Base-by-base conservation (phyloP, 1,140 invertebrate genomes). In the Lordiphosa mommai region DNA sequence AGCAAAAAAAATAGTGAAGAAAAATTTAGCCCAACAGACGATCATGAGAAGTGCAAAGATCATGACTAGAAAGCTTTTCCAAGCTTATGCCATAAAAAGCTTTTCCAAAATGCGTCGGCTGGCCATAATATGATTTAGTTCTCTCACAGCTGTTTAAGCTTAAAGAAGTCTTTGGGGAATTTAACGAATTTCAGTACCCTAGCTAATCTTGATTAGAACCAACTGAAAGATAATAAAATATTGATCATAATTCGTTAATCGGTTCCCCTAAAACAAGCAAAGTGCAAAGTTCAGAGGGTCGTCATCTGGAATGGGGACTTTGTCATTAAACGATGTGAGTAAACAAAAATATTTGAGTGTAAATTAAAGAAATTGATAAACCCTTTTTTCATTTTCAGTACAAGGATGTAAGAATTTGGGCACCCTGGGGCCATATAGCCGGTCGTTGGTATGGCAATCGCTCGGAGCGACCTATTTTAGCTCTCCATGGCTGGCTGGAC, bases 401-500 rank as follows among this genome's bases (percentile, higher is more conserved):
- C 2, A 90, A 91, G 74, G 92, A 93, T 88, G 88, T 94, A 10
- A 66, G 89, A 56, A 93, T 94, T 32, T 90, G 91, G 27, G 90
- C 92, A 2, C 91, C 91, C 41, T 94, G 91, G 91, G 94, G 94
- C 1, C 89, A 92, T 51, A 68, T 95, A 9, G 88, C 91, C 4
- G 93, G 91, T 58, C 94, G 94, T 86, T 89, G 92, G 87, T 94
- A 93, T 92, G 93, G 93, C 3, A 90, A 90, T 13, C 89, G 89
- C 7, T 74, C 91, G 29, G 89, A 90, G 1, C 88, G 91, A 17
- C 94, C 94, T 0, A 92, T 95, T 20, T 69, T 95, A 13, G 91
- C 92, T 0, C 55, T 95, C 8, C 94, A 96, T 79, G 94, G 94
- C 1, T 95, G 93, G 93, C 90, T 92, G 88, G 93, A 94, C 69